Base-by-base conservation (phyloP, 2,888 invertebrate species). In the Drosophila picticornis region DNA sequence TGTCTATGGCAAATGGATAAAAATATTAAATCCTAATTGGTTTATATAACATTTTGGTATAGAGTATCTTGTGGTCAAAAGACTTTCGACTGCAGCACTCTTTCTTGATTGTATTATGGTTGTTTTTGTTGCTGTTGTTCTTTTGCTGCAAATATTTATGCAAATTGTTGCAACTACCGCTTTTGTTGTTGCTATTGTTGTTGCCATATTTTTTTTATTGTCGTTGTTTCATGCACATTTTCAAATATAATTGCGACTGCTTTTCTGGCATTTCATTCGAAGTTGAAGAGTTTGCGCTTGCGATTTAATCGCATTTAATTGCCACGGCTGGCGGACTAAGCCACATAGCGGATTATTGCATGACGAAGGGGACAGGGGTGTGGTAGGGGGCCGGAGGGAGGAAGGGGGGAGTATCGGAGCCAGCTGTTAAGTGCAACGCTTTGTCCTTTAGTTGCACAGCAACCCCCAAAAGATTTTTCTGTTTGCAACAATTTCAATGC, bases 291-390 rank as follows among this genome's bases (percentile, higher is more conserved):
- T 80, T 85, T 85, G 83, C 88, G 80, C 84, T 77, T 77, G 80
- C 85, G 85, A 85, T 86, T 84, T 85, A 85, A 85, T 85, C 88
- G 86, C 88, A 82, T 76, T 85, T 85, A 85, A 85, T 85, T 85
- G 86, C 80, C 80, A 79, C 80, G 73, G 60, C 80, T 80, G 72
- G 62, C 76, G 46, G 66, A 32, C 72, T 80, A 57, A 80, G 77
- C 74, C 62, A 53, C 65, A 51, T 65, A 72, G 68, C 72, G 80
- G 80, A 76, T 79, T 79, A 79, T 76, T 60, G 72, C 72, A 72
- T 68, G 72, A 55, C 50, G 46, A 2, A 11, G 36, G 27, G 51
- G 22, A 38, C 7, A 19, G 36, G n/a, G 38, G 27, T 25, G 38
- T n/a, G n/a, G n/a, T n/a, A 25, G 50, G 7, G 43, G 40, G n/a